Base-by-base conservation (phyloP, 2,797 vertebrate genomes). In the Staurois parvus region DNA sequence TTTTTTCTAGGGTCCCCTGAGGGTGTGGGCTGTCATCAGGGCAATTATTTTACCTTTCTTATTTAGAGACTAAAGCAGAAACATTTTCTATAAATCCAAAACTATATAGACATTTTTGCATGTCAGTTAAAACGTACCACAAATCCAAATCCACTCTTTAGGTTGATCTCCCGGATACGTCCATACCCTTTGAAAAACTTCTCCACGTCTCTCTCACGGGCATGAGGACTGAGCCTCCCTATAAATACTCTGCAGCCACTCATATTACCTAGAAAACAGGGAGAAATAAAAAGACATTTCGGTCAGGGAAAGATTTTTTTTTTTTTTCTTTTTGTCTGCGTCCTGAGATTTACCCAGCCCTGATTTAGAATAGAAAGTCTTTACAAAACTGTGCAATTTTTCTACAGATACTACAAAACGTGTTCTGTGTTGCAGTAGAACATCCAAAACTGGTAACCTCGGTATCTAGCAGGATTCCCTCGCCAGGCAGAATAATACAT, bases 101-200 rank as follows among this genome's bases (percentile, higher is more conserved):
- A 19, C 13, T 48, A 48, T 48, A 48, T 13, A 15, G 45, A 48
- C 3, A 2, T 12, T 48, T 48, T 19, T 48, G 15, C 45, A 48
- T 42, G 48, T 59, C 21, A 24, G 15, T 0, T 19, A 21, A 64
- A 85, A 89, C 96, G 90, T n/a, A 98, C 97, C 95, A 98, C 97
- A 92, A 98, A 98, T 7, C 97, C 97, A 88, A 98, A 98, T 8
- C 97, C 97, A 74, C 98, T 98, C 89, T 98, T 98, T 5, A 98
- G 90, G 88, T 97, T 97, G 77, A 98, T 97, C 89, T 98, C 97
- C 7, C 97, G 90, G 87, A 98, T 98, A 42, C 96, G 94, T 17
- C 97, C 97, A n/a, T 97, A 98, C 11, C 97, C 97, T 88, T 98
- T 98, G 90, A 98, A 98, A 88, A 98, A 98, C 84, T 97, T 98